Conservation (phyloP, 2,797 vertebrate species). For the Holocentrus rufus region DNA sequence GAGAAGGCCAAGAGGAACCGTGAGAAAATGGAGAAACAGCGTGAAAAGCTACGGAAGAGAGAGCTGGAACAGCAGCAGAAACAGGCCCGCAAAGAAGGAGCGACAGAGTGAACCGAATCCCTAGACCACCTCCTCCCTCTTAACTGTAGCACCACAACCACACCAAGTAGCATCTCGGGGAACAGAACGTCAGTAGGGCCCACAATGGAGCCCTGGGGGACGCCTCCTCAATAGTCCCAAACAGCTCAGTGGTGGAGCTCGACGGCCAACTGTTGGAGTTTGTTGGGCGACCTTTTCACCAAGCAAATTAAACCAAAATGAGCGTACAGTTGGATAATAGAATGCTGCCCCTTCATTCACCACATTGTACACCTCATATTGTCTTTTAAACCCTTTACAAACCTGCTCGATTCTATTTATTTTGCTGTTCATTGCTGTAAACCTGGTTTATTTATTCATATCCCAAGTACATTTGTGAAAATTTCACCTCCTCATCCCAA, state of each 20-base stretch:
- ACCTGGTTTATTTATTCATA: constrained; percentile 79
- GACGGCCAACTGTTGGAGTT: constrained; percentile 40
- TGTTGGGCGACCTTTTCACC: constrained; percentile 51
- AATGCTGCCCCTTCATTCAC: constrained; percentile 57
- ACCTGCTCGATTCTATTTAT: constrained; percentile 64
- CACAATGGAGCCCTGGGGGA: constrained; percentile 52
- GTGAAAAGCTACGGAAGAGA: constrained; percentile 86
- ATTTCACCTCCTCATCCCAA: constrained; percentile 31
- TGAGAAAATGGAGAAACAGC: constrained; percentile 92
- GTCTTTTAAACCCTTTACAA: constrained; percentile 50
- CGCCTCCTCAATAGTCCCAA: constrained; percentile 50
- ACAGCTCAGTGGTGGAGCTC: constrained; percentile 58
- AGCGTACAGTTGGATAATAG: constrained; percentile 49
- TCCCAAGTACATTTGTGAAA: constrained; percentile 57
- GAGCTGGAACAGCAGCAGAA: constrained; percentile 88
- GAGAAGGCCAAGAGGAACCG: constrained; percentile 90
- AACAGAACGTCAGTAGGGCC: constrained; percentile 57
- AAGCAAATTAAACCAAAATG: constrained; percentile 73
- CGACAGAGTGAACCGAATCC: constrained; percentile 76
- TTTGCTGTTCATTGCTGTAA: constrained; percentile 71
- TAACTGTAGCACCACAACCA: constrained; percentile 62
- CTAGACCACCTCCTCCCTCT: constrained; percentile 28
- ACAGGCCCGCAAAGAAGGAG: constrained; percentile 80
- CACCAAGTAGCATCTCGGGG: constrained; percentile 62
- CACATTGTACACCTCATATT: constrained; percentile 38